phyloP scores from a whole-genome alignment of 2,797 vertebrate genomes.

The Phyllotis vaccarum region DNA sequence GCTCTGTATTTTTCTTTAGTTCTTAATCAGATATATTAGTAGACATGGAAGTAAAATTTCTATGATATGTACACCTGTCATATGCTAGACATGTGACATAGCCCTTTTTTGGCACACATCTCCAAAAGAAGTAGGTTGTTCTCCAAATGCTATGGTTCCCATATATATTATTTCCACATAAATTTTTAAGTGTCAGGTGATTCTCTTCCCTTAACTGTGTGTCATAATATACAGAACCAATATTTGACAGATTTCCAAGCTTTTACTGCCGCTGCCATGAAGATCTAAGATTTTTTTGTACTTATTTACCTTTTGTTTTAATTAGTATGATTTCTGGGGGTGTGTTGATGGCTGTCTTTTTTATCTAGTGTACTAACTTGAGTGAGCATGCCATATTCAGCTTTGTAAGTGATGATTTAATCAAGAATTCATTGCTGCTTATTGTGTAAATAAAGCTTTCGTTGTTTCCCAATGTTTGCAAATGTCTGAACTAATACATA shows the following conservation, averaged over 20 bases:
- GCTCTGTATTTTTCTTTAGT: conserved; percentile 39
- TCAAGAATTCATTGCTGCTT: not conserved
- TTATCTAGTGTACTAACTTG: not conserved
- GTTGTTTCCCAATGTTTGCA: not conserved
- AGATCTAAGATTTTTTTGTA: not conserved
- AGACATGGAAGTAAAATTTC: conserved; percentile 13
- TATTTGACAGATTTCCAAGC: not conserved
- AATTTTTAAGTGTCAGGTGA: not conserved
- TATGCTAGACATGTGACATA: not conserved
- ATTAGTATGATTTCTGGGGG: conserved; percentile 27
- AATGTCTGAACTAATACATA: not conserved
- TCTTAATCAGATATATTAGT: conserved; percentile 10
- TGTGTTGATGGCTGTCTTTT: conserved; percentile 6
- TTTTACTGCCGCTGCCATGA: conserved; percentile 7
- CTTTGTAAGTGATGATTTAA: conserved; percentile 38
- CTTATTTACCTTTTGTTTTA: conserved; percentile 28
- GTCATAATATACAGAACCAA: not conserved
- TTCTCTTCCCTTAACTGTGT: not conserved
- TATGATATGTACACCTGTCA: not conserved
- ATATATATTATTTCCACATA: not conserved
- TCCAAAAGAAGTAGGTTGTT: not conserved
- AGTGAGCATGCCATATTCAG: not conserved
- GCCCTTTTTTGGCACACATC: not conserved
- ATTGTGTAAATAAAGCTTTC: not conserved
- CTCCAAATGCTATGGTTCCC: not conserved